Evolutionary conservation across 2,113 vertebrate genomes (phyloP).

Genomic region (Gambusia affinis): DNA sequence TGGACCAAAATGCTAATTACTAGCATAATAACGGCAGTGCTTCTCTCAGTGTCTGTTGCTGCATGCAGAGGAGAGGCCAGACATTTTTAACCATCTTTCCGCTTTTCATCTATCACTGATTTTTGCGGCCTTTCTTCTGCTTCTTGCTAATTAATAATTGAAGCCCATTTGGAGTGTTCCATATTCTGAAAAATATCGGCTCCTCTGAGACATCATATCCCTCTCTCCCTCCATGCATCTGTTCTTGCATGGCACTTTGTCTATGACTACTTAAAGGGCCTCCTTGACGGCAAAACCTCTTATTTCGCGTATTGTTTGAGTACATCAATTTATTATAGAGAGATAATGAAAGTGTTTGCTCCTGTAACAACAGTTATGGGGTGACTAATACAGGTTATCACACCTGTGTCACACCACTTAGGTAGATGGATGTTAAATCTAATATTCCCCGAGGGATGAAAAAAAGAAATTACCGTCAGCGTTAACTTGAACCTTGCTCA

Average conservation of each 20-base stretch:
- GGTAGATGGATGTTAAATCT: slow-evolving; percentile 4
- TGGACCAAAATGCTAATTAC: not conserved
- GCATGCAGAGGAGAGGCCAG: not conserved
- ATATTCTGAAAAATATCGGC: slow-evolving; percentile 50
- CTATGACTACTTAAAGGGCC: slow-evolving; percentile 33
- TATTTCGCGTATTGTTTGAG: not conserved
- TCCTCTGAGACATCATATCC: slow-evolving; percentile 48
- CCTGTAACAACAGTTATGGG: not conserved
- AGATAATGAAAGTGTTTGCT: not conserved
- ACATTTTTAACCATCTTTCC: not conserved
- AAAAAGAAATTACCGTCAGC: slow-evolving; percentile 4
- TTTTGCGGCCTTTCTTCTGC: slow-evolving; percentile 38
- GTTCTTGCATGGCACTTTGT: slow-evolving; percentile 53
- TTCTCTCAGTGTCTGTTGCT: not conserved
- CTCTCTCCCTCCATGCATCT: slow-evolving; percentile 40
- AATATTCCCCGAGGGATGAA: slow-evolving; percentile 5
- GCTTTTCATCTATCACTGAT: not conserved
- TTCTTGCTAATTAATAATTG: slow-evolving; percentile 72
- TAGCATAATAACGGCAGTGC: not conserved
- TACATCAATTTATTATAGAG: slow-evolving; percentile 1
- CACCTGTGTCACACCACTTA: not conserved
- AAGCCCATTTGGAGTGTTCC: slow-evolving; percentile 61
- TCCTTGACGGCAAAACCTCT: not conserved
- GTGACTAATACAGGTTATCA: slow-evolving; percentile 7
- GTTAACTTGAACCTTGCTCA: not conserved